Evolutionary conservation across 1,140 invertebrate genomes (phyloP).

Genomic region (Portunus trituberculatus): DNA sequence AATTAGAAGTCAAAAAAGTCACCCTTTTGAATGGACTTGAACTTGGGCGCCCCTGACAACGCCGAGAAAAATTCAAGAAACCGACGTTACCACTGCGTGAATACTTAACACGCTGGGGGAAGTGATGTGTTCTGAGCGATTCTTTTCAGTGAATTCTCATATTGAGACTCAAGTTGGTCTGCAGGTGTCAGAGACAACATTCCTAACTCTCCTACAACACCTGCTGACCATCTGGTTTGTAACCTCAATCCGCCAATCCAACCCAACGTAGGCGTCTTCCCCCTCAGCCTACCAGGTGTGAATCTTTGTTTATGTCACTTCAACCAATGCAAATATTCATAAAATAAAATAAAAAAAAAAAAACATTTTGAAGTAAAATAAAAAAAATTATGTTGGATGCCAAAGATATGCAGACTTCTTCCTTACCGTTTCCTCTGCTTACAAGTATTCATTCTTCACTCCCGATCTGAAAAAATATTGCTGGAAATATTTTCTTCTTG

Average conservation of each 20-base stretch:
- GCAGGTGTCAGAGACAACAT: neutral
- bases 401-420: neutral
- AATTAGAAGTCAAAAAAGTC: constrained; percentile 5
- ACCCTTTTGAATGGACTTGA: constrained; percentile 1
- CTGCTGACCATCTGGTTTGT: neutral
- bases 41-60: neutral
- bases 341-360: neutral
- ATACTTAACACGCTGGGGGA: neutral
- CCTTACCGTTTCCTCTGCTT: neutral
- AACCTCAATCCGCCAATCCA: no score
- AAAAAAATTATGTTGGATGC: neutral
- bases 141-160: neutral
- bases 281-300: neutral
- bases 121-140: neutral
- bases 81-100: neutral
- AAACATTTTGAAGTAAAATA: neutral
- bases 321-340: neutral
- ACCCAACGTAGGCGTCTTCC: neutral
- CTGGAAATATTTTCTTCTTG: neutral
- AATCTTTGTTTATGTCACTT: neutral
- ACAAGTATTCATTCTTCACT: no score
- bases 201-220: neutral
- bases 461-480: neutral
- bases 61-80: neutral
- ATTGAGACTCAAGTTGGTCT: no score